Evolutionary conservation across 1,140 invertebrate species (phyloP).

Genomic region (Atta cephalotes): DNA sequence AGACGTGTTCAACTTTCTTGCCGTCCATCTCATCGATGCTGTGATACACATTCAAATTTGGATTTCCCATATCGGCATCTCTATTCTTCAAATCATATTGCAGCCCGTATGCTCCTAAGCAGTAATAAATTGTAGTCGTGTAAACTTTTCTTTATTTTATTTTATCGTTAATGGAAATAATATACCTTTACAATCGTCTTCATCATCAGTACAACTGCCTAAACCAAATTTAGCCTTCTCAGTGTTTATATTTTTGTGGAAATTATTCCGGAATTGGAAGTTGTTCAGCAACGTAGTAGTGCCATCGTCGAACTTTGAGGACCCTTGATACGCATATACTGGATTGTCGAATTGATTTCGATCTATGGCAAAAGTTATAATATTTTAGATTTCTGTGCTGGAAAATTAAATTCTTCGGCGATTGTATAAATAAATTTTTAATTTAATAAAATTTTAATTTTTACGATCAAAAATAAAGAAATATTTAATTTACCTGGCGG

Average conservation of each 20-base stretch:
- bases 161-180: not conserved
- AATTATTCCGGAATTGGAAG: conserved; percentile 89
- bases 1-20: conserved; percentile 93
- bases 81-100: conserved; percentile 91
- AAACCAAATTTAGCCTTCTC: conserved; percentile 80
- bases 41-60: conserved; percentile 93
- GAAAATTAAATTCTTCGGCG: not conserved
- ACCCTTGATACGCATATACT: conserved; percentile 92
- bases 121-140: conserved; percentile 36
- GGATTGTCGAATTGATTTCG: conserved; percentile 97
- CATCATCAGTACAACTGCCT: conserved; percentile 82
- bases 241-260: conserved; percentile 86
- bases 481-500: conserved; percentile 87
- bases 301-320: conserved; percentile 86
- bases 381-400: not conserved
- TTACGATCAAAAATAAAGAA: not conserved
- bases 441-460: not conserved
- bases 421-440: not conserved
- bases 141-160: not conserved
- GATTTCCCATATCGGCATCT: conserved; percentile 94
- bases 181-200: conserved; percentile 85
- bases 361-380: conserved; percentile 85
- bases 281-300: conserved; percentile 88
- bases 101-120: conserved; percentile 85
- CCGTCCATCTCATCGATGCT: conserved; percentile 91